Percentiles rank a stretch among this genome's conserved stretches.
These are phyloP conservation scores for Nemoura dubitans DNA, from an alignment of 2,888 invertebrate species.

Conservation along the genomic window DNA sequence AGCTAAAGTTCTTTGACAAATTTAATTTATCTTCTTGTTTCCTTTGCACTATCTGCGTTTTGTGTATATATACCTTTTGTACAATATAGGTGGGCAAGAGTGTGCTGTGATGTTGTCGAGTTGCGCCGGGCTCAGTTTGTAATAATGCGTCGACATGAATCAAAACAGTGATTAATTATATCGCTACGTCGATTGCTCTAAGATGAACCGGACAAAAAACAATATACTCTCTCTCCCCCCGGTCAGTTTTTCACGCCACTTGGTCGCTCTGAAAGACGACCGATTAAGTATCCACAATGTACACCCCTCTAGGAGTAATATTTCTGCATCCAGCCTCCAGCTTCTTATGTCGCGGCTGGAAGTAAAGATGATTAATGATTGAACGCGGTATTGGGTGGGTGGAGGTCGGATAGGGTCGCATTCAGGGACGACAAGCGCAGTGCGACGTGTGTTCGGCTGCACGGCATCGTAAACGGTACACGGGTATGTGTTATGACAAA, in stretches of 20 bases:
- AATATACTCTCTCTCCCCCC: neutral
- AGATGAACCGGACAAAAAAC: neutral
- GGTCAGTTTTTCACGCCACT: neutral
- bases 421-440: neutral
- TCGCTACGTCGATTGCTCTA: neutral
- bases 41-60: neutral
- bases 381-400: neutral
- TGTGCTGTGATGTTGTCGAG: neutral
- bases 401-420: neutral
- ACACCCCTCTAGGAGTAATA: slow-evolving; percentile 21
- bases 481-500: slow-evolving; percentile 14
- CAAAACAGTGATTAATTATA: neutral
- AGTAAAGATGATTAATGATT: slow-evolving; percentile 35
- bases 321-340: neutral
- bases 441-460: neutral
- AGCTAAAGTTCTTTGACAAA: slow-evolving; percentile 29
- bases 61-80: too few species aligned
- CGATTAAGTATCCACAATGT: slow-evolving; percentile 8
- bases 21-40: neutral
- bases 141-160: neutral
- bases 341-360: slow-evolving; percentile 14
- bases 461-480: slow-evolving; percentile 24
- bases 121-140: neutral
- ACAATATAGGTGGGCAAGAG: neutral
- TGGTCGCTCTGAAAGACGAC: neutral